Base-by-base conservation (phyloP, 2,888 invertebrate genomes). In the Priocnemis perturbator region DNA sequence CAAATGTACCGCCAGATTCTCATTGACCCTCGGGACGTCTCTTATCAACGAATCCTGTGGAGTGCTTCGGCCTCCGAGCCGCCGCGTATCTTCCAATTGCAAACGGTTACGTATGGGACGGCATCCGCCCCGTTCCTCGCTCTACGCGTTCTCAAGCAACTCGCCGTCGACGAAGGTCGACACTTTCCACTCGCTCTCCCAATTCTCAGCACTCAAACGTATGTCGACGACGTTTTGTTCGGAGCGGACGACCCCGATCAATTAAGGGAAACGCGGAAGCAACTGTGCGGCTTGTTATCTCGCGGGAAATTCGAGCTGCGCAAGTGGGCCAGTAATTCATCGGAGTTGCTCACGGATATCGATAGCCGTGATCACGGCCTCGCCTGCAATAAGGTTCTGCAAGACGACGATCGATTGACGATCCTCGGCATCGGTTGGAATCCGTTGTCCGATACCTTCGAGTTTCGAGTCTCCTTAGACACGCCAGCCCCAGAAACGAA, bases 101-200 rank as follows among this genome's bases (percentile, higher is more conserved):
- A 17, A 14, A 69, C 66, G 0, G 66, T 66, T 0, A 69, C 65
- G 0, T 66, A 78, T 57, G 81, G 81, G 5, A 76, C 65, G 7
- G 26, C 48, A 0, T 57, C 9, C 4, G 57, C 50, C 0, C 64
- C 64, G 0, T 57, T 56, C 20, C 19, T 81, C 0, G 79, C 79
- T 0, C 71, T 70, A 2, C 69, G 75, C n/a, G 26, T 26, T 0
- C 37, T 81, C 4, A 64, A 74, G 1, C 71, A 77, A 52, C 57
- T 79, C 9, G 75, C 70, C 0, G 45, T 60, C 0, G 75, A 76
- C 19, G 69, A 78, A 0, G 63, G 66, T 3, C 2, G 14, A 0
- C 0, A 11, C 0, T 66, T 70, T 48, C 66, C 66, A 5, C 30
- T 66, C 3, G 58, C 64, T 0, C 21, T 17, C 0, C 44, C 55